Evolutionary conservation across 2,113 vertebrate genomes (phyloP).

Genomic region (Suricata suricatta): DNA sequence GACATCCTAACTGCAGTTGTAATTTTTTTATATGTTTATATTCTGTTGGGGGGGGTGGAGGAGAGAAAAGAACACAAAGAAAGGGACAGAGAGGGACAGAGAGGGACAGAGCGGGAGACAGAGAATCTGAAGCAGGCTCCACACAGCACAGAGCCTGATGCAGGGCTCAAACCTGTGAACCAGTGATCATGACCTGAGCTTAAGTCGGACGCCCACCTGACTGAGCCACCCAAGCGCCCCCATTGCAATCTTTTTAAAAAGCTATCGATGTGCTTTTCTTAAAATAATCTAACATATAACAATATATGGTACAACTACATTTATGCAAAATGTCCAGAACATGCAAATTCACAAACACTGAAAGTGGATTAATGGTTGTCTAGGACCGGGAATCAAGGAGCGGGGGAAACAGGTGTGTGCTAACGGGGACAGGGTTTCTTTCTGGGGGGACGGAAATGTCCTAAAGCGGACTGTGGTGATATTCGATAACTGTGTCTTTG

Average conservation of each 20-base stretch:
- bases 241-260: background rate
- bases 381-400: background rate
- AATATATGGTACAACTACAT: background rate
- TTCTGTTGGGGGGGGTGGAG: too few relatives aligned
- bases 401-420: background rate
- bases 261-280: background rate
- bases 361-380: background rate
- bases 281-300: background rate
- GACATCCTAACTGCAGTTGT: background rate
- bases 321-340: background rate
- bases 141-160: too few relatives aligned
- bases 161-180: too few relatives aligned
- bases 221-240: too few relatives aligned
- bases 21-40: background rate
- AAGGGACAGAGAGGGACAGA: too few relatives aligned
- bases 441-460: background rate
- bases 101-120: too few relatives aligned
- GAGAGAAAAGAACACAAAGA: too few relatives aligned
- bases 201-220: too few relatives aligned
- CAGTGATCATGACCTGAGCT: too few relatives aligned
- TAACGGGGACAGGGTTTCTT: background rate
- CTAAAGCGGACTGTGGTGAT: background rate
- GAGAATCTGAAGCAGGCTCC: too few relatives aligned
- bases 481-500: background rate
- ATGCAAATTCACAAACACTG: background rate